phyloP scores from a whole-genome alignment of 2,113 vertebrate species.

The Ochotona curzoniae region DNA sequence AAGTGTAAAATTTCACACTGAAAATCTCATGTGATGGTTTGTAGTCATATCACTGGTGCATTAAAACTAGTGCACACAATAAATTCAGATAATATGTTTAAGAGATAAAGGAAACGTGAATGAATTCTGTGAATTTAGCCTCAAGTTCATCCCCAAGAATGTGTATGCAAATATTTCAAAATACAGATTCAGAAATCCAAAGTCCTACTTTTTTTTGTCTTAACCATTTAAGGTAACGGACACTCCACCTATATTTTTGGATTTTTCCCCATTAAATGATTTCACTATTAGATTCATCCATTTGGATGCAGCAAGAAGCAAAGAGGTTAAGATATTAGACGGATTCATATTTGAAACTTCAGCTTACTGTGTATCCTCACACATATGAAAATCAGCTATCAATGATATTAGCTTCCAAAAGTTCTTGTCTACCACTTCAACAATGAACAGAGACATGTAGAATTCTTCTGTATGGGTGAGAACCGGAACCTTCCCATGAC shows the following conservation, averaged over 20 bases:
- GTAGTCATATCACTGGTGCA: too few species aligned
- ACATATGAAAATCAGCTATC: not conserved
- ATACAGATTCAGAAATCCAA: too few species aligned
- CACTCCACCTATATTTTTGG: not conserved
- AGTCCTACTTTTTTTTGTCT: too few species aligned
- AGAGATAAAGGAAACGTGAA: too few species aligned
- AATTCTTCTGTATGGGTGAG: not conserved
- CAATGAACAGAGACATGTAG: not conserved
- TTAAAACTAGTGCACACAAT: too few species aligned
- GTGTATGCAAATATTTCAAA: too few species aligned
- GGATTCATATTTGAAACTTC: not conserved
- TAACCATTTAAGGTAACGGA: too few species aligned
- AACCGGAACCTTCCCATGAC: not conserved
- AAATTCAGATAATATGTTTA: too few species aligned
- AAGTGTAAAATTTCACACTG: too few species aligned
- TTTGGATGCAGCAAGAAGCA: conserved; percentile 40
- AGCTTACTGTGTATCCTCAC: not conserved
- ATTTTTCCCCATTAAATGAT: not conserved
- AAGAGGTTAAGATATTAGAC: conserved; percentile 7
- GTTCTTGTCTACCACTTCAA: not conserved
- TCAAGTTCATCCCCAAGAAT: too few species aligned
- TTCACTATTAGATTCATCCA: conserved; percentile 36
- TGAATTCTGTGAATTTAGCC: too few species aligned
- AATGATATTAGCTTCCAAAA: not conserved
- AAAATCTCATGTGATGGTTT: too few species aligned